Base-by-base conservation (phyloP, 2,113 vertebrate species). In the Rhinogobius similis region DNA sequence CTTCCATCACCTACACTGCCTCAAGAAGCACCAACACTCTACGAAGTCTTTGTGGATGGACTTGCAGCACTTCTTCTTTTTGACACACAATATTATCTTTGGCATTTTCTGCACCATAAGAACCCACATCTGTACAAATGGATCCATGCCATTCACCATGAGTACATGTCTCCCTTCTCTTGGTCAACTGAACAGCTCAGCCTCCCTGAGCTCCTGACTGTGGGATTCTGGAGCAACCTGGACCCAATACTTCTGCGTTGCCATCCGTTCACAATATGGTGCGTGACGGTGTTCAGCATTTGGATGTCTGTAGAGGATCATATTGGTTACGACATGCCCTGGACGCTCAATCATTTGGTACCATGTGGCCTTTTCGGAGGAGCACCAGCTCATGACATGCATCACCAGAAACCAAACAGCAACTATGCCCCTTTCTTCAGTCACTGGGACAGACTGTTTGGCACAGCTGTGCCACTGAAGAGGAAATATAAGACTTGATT, bases 261-360 rank as follows among this genome's bases (percentile, higher is more conserved):
- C 59, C 91, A 93, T 69, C 89, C 88, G 0, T 39, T 93, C 20
- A 91, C 85, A 14, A 82, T 72, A 0, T 93, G 90, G 91, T 67
- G 32, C 29, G 4, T 88, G 58, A 89, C 82, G 0, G 53, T 92
- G 16, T 78, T 90, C 75, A 90, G 90, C 12, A 76, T 92, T 72
- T 91, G 89, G 89, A 71, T 93, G 88, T 92, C 90, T 0, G 91
- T 93, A 69, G 92, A 92, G 67, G 89, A 91, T 70, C 92, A 93
- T 76, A 87, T 90, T n/a, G 90, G 92, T 43, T 92, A 92, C 0
- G 88, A 93, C 81, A 73, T 93, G 59, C 92, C 89, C 0, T 93
- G 90, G 88, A 65, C 76, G 18, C 82, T 91, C 32, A 87, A 85
- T 73, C 83, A 74, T 36, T 56, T 93, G 70, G 83, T 91, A 62